Conservation (phyloP, 1,140 invertebrate genomes). For the Zaprionus ghesquierei region DNA sequence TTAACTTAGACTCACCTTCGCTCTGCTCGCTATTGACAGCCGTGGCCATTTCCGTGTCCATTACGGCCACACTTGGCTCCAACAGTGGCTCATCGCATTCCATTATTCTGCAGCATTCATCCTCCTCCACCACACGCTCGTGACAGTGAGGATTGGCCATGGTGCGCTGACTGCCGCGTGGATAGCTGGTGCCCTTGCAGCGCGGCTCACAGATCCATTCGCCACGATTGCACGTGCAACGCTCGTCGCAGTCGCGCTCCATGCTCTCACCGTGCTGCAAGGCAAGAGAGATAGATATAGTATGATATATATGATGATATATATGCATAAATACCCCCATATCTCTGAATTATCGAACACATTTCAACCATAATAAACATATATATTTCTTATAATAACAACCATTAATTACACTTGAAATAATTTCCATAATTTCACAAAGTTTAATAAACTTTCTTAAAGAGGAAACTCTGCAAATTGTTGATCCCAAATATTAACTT, state of each 20-base stretch:
- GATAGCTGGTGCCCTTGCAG: conserved; percentile 86
- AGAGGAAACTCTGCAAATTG: background rate
- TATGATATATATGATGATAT: background rate
- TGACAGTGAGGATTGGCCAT: conserved; percentile 88
- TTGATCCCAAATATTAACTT: background rate
- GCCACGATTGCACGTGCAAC: conserved; percentile 87
- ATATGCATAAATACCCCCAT: background rate
- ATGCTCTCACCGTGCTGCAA: conserved; percentile 86
- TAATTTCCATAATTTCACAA: background rate
- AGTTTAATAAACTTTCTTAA: background rate
- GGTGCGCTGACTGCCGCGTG: conserved; percentile 84
- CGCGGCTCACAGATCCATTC: conserved; percentile 87
- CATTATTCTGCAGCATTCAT: conserved; percentile 90
- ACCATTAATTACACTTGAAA: background rate
- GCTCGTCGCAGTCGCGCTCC: conserved; percentile 87
- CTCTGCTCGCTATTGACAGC: conserved; percentile 12
- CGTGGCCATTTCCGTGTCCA: conserved; percentile 22
- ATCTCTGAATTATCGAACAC: background rate
- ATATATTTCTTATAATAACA: background rate
- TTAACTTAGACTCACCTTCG: conserved; percentile 59
- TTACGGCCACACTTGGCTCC: conserved; percentile 48
- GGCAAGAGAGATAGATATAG: background rate
- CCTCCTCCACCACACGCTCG: conserved; percentile 87
- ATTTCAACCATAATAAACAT: background rate
- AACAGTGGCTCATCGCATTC: conserved; percentile 83